Conservation (phyloP, 2,888 invertebrate genomes). For the Crioceris asparagi region DNA sequence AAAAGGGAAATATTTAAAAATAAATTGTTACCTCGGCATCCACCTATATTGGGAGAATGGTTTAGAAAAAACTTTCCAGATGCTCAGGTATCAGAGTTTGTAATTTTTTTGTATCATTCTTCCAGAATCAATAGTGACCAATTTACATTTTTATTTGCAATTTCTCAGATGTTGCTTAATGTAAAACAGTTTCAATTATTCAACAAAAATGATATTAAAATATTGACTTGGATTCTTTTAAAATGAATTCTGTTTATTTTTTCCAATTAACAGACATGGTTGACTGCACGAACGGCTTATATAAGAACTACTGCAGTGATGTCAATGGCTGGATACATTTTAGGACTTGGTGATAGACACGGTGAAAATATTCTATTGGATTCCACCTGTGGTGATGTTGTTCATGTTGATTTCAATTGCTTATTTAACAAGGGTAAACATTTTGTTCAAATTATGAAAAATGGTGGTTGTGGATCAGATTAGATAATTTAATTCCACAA, state of each 20-base stretch:
- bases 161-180: no score
- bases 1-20: conserved; percentile 54
- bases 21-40: conserved; percentile 58
- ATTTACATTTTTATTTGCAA: no score
- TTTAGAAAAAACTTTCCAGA: conserved; percentile 81
- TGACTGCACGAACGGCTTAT: conserved; percentile 81
- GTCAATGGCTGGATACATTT: conserved; percentile 91
- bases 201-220: neutral
- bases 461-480: no score
- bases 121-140: neutral
- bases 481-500: no score
- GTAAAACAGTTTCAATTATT: no score
- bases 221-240: neutral
- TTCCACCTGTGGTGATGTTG: conserved; percentile 81
- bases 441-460: no score
- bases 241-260: conserved; percentile 2
- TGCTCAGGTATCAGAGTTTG: conserved; percentile 41
- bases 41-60: conserved; percentile 89
- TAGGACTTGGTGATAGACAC: conserved; percentile 88
- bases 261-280: conserved; percentile 47
- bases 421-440: conserved; percentile 77
- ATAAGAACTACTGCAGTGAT: conserved; percentile 92
- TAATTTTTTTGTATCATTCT: neutral
- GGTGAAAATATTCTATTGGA: conserved; percentile 94
- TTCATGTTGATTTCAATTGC: conserved; percentile 98